phyloP scores from a whole-genome alignment of 2,797 vertebrate species.

The Sarcophilus harrisii region DNA sequence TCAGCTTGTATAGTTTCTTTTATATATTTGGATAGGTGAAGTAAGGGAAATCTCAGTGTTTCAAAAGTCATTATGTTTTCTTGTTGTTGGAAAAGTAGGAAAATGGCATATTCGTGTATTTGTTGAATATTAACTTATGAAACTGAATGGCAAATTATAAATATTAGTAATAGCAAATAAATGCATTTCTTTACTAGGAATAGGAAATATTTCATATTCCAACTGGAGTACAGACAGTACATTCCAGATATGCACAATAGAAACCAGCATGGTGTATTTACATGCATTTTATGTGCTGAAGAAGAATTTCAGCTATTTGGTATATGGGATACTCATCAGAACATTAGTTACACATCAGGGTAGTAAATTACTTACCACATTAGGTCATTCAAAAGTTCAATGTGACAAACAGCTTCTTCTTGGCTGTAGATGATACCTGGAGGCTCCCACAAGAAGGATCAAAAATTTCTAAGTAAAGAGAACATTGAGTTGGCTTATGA shows the following conservation, averaged over 20 bases:
- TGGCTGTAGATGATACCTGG: background rate
- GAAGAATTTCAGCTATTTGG: constrained; percentile 10
- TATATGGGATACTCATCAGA: background rate
- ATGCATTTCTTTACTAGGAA: constrained; percentile 29
- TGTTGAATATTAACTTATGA: background rate
- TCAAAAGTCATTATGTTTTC: constrained; percentile 14
- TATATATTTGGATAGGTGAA: constrained; percentile 38
- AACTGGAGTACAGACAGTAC: background rate
- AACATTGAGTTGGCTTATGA: constrained; percentile 20
- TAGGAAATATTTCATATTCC: constrained; percentile 8
- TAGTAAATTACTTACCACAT: constrained; percentile 20
- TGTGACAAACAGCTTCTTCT: constrained; percentile 41
- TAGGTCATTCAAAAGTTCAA: constrained; percentile 5
- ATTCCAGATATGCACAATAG: constrained; percentile 21
- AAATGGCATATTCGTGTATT: background rate
- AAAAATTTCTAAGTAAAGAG: constrained; percentile 33
- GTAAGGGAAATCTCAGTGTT: constrained; percentile 16
- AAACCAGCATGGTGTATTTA: constrained; percentile 3
- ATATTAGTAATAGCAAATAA: background rate
- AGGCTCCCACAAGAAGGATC: background rate
- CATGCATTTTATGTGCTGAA: constrained; percentile 20
- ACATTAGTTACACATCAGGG: constrained; percentile 1
- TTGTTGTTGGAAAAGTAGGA: constrained; percentile 3
- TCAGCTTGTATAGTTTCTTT: background rate
- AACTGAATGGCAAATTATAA: constrained; percentile 17